Conservation (phyloP, 2,113 vertebrate genomes). For the Jacana jacana region DNA sequence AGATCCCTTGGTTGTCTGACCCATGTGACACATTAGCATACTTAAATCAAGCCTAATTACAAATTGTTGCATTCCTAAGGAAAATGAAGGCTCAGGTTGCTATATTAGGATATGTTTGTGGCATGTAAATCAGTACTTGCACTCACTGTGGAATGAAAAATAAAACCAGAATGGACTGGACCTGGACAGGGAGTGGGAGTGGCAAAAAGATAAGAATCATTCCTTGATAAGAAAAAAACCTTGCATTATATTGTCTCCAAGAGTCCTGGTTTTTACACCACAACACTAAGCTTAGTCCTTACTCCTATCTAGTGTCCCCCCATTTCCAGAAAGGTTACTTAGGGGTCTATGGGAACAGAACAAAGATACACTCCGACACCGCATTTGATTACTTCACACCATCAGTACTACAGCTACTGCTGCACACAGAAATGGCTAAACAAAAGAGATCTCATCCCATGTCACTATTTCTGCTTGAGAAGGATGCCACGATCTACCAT, state of each 20-base stretch:
- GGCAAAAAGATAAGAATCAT: not conserved
- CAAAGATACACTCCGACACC: not conserved
- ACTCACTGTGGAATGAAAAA: not conserved
- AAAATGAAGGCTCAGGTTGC: not conserved
- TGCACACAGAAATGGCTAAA: not conserved
- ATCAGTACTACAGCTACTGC: not conserved
- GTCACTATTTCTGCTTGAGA: not conserved
- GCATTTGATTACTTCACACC: not conserved
- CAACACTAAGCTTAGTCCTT: not conserved
- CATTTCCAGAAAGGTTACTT: not conserved
- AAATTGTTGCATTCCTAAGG: not conserved
- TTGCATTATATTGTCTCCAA: not conserved
- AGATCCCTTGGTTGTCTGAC: not conserved
- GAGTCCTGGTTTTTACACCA: not conserved
- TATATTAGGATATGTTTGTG: not conserved
- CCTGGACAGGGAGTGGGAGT: not conserved
- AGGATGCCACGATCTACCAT: not conserved
- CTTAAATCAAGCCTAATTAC: slow-evolving; percentile 18
- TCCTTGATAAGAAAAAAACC: not conserved
- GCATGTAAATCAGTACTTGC: not conserved
- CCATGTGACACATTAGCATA: not conserved
- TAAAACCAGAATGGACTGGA: not conserved
- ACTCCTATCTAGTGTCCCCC: not conserved
- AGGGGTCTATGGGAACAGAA: not conserved
- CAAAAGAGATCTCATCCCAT: not conserved